These are phyloP conservation scores for Stylophora pistillata DNA, from an alignment of 64 coral and sea anemone species.

Conservation along the genomic window DNA sequence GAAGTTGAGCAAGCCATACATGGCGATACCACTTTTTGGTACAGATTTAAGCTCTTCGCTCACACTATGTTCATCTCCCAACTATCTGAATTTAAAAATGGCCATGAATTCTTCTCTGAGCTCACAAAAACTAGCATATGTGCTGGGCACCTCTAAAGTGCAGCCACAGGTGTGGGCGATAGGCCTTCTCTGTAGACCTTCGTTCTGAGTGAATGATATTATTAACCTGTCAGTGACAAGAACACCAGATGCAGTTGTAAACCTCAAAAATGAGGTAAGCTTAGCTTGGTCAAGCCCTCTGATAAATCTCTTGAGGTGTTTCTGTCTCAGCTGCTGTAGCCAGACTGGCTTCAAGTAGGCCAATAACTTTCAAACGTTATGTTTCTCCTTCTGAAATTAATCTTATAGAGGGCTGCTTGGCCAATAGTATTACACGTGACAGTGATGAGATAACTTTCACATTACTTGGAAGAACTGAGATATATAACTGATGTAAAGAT, in stretches of 20 bases:
- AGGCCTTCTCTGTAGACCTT: conserved; percentile 45
- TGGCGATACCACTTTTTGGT: too few relatives aligned
- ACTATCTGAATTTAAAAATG: conserved; percentile 20
- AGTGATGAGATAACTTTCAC: too few relatives aligned
- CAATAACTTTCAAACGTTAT: too few relatives aligned
- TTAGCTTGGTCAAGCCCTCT: conserved; percentile 51
- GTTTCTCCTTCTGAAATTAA: too few relatives aligned
- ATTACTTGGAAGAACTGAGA: neutral
- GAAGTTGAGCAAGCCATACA: too few relatives aligned
- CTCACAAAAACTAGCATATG: conserved; percentile 48
- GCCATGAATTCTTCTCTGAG: conserved; percentile 49
- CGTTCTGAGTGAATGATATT: conserved; percentile 47
- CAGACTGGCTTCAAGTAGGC: neutral
- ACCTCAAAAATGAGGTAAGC: conserved; percentile 48
- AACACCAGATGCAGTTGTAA: conserved; percentile 52
- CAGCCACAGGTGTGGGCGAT: conserved; percentile 40
- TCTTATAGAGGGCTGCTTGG: too few relatives aligned
- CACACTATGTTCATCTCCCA: conserved; percentile 45
- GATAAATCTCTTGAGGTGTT: conserved; percentile 42
- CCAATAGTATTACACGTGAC: too few relatives aligned
- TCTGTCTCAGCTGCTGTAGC: conserved; percentile 1
- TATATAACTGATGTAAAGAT: neutral
- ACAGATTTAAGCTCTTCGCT: neutral
- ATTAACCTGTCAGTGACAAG: conserved; percentile 40
- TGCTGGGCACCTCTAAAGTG: conserved; percentile 35